Conservation (phyloP, 2,888 invertebrate species). For the Cryptosula pallasiana region DNA sequence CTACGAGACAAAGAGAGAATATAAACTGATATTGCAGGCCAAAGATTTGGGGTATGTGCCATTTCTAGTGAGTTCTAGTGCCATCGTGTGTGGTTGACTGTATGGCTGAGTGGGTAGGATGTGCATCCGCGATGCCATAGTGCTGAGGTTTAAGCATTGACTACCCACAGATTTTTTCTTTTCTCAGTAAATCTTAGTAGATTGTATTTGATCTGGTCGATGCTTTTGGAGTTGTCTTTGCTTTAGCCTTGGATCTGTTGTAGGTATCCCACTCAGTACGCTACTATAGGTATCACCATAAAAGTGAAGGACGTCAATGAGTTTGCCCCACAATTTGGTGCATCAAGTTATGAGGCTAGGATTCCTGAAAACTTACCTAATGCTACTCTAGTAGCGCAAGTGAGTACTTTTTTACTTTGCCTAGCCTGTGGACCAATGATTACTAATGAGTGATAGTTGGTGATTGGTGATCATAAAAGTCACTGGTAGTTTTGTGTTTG, state of each 20-base stretch:
- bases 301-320: slow-evolving; percentile 19
- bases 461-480: not conserved
- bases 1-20: not conserved
- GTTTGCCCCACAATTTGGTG: not conserved
- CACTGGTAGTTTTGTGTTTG: too few relatives aligned
- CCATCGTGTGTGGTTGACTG: not conserved
- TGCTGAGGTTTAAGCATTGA: too few relatives aligned
- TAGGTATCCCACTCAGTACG: slow-evolving; percentile 12
- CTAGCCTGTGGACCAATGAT: too few relatives aligned
- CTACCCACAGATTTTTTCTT: too few relatives aligned
- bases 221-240: too few relatives aligned
- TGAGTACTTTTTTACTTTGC: too few relatives aligned
- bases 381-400: not conserved
- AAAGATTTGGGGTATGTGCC: slow-evolving; percentile 7
- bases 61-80: not conserved
- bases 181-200: too few relatives aligned
- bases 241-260: too few relatives aligned
- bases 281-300: slow-evolving; percentile 2
- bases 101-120: not conserved
- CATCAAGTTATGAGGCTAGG: not conserved
- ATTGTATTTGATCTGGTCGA: too few relatives aligned
- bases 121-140: too few relatives aligned
- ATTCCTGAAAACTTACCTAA: slow-evolving; percentile 15
- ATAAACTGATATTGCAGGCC: not conserved
- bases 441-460: too few relatives aligned